Evolutionary conservation across 2,113 vertebrate species (phyloP), one percentile per base, ranked within the genome.

Genomic region (Elephas maximus): DNA sequence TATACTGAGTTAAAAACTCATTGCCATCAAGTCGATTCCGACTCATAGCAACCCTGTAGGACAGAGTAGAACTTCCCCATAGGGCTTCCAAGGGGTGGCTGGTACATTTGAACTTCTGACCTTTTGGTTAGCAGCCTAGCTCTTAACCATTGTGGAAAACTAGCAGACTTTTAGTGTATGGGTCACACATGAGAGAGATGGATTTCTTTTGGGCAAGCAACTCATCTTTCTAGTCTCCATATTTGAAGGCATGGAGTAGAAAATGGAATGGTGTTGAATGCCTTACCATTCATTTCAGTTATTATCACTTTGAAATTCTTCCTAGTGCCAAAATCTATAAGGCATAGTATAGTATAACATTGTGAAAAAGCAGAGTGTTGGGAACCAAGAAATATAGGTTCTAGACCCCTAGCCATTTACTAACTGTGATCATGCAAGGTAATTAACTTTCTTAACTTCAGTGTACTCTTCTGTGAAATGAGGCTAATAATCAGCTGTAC

Each of bases 391-490:
- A 12, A 26, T 84, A 20, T 0, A 73, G 17, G 3, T 77, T 81
- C 30, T 63, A 87, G 48, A 69, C 33, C 62, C 15, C 71, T 37
- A 73, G 33, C 20, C 23, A 65, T 73, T 82, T 88, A 45, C 30
- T 82, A 80, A 93, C 5, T 74, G 23, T 95, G 18, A 63, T 21
- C 12, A 7, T 65, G 24, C 4, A 76, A 93, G 28, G 4, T 69
- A 65, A 28, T 65, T 94, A 80, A 62, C 8, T 53, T 89, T 90
- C 95, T 79, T 63, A 79, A 79, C 9, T 87, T 88, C 92, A 82
- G 30, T n/a, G 90, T 94, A 53, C 26, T 71, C 37, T 41, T 76
- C n/a, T 48, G 12, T 88, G 57, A 71, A 80, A 84, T 90, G 80
- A 92, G 12, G 15, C 81, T 88, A 81, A 23, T 79, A 88, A 80